Base-by-base conservation (phyloP, 2,113 vertebrate species). In the Pleuronectes platessa region DNA sequence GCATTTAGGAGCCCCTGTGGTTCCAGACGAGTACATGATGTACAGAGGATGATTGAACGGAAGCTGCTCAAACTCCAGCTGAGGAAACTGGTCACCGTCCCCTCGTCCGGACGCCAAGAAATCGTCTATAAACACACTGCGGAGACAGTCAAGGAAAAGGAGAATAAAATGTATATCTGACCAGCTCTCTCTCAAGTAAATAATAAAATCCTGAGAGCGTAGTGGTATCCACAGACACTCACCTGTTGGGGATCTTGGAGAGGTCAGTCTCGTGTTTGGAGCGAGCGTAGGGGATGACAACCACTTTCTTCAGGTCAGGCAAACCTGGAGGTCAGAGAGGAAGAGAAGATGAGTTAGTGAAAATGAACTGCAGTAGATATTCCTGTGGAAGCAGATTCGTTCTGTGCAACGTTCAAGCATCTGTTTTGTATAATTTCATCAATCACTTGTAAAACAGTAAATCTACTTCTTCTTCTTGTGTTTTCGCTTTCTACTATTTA, bases 21-120 rank as follows among this genome's bases (percentile, higher is more conserved):
- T 99, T 76, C 98, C 98, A 0, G 98, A 99, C 0, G 98, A 99
- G 82, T 96, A 99, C 97, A 98, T 96, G 89, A 99, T 98, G 74
- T 97, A 97, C 31, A 99, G 94, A 0, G 98, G 97, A 71, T 99
- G 97, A 79, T 82, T 95, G 89, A 99, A 99, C 0, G 98, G 96
- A 72, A 99, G 95, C 94, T 99, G 98, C 78, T 99, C 98, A 58
- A 99, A 99, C 92, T 99, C 97, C 90, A 99, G 93, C 95, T 99
- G 97, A 0, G 97, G 97, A 0, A 92, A 90, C 53, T 96, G 97
- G 61, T 95, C 96, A 0, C 93, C 95, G 27, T 95, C 94, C 3
- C 92, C 92, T 2, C 87, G 89, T 11, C 96, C 96, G 0, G 85
- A 68, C 0, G 94, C 94, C 58, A 99, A 92, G 56, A 99, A 99